phyloP scores from a whole-genome alignment of 2,113 vertebrate genomes.

The Lota lota region DNA sequence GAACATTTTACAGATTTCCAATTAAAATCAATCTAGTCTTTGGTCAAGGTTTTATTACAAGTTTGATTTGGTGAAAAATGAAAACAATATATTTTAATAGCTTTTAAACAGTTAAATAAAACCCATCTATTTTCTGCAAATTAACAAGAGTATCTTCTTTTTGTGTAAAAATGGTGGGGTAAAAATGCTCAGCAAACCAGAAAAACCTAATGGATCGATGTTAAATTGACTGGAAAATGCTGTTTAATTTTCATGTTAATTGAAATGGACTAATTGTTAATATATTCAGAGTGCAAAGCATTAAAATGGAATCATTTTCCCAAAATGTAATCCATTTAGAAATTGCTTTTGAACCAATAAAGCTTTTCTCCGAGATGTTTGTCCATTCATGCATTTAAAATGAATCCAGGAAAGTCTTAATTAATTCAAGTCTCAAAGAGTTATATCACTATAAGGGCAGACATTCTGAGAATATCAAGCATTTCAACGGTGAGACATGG shows the following conservation, averaged over 20 bases:
- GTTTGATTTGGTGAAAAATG: too few species aligned
- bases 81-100: too few species aligned
- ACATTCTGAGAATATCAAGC: constrained; percentile 30
- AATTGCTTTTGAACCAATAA: constrained; percentile 41
- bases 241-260: constrained; percentile 97
- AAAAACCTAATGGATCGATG: constrained; percentile 87
- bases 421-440: constrained; percentile 34
- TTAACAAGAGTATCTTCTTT: constrained; percentile 24
- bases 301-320: constrained; percentile 65
- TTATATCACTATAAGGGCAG: constrained; percentile 24
- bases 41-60: too few species aligned
- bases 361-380: constrained; percentile 28
- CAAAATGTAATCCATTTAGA: constrained; percentile 67
- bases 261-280: constrained; percentile 95
- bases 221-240: constrained; percentile 99
- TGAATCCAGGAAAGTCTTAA: constrained; percentile 33
- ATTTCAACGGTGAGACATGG: constrained; percentile 45
- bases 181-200: constrained; percentile 84
- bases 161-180: constrained; percentile 50
- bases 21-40: too few species aligned
- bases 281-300: constrained; percentile 73
- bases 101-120: too few species aligned
- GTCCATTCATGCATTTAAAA: constrained; percentile 39
- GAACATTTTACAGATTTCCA: too few species aligned
- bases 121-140: background rate